These are phyloP conservation scores for Aphidius gifuensis DNA, from an alignment of 1,140 invertebrate genomes.

Conservation along the genomic window DNA sequence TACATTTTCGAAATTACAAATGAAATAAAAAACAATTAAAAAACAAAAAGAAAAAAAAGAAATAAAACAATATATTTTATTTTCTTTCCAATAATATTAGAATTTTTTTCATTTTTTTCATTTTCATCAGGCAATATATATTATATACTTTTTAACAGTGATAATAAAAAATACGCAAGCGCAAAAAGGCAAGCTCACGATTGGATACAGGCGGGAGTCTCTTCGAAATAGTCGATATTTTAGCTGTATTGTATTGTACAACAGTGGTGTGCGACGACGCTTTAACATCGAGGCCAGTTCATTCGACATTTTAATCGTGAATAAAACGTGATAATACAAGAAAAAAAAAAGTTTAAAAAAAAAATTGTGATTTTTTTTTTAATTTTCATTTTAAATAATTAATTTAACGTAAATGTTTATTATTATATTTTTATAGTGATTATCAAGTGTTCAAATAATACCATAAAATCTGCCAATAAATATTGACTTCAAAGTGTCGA, in stretches of 20 bases:
- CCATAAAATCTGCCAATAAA: no score
- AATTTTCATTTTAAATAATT: constrained; percentile 5
- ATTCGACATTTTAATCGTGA: constrained; percentile 12
- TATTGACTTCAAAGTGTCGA: no score
- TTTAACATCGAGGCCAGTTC: constrained; percentile 37
- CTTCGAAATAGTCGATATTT: constrained; percentile 50
- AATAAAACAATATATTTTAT: no score
- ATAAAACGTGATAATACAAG: constrained; percentile 14
- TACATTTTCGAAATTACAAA: no score
- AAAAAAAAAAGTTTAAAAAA: neutral
- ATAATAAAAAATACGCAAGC: constrained; percentile 32
- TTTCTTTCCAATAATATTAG: no score
- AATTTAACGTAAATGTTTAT: no score
- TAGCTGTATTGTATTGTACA: constrained; percentile 40
- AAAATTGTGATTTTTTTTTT: neutral
- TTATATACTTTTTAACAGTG: constrained; percentile 27
- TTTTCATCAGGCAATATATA: constrained; percentile 6
- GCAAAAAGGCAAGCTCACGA: constrained; percentile 25
- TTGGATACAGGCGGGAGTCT: constrained; percentile 36
- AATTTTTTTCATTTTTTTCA: no score
- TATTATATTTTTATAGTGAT: no score
- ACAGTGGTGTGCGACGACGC: constrained; percentile 44
- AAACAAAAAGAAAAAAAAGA: no score
- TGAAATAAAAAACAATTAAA: no score
- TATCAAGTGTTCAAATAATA: no score